Evolutionary conservation across 64 coral and sea anemone genomes (phyloP), one percentile per base, ranked within the genome.

Genomic region (Porites australiensis): DNA sequence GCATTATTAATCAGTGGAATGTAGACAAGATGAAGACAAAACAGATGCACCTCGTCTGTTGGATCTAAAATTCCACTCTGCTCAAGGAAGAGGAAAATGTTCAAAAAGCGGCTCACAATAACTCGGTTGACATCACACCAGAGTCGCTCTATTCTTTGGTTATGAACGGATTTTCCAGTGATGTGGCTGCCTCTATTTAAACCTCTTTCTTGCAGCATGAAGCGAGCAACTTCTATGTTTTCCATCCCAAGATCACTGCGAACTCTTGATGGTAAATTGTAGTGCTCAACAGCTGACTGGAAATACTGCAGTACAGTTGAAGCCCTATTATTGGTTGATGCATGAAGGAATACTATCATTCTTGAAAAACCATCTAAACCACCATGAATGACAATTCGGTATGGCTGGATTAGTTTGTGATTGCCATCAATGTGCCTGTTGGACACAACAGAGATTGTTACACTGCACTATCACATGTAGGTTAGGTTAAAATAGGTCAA

Each of bases 381-480:
- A 61, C 80, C 90, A 77, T 92, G 90, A 49, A 92, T 92, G 50
- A 86, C 90, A 75, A 85, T 49, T 51, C 71, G 58, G 67, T 92
- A 92, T 14, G 90, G 70, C 13, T 92, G 70, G 23, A 92, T 86
- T 67, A 86, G 48, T 64, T 92, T 92, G 61, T 92, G 82, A 44
- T 92, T 53, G 52, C 90, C 82, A 86, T 92, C 90, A 77, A 92
- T 91, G 68, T 87, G 79, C 83, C 83, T 87, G n/a, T n/a, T n/a
- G n/a, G n/a, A n/a, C n/a, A n/a, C n/a, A n/a, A n/a, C n/a, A n/a
- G n/a, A n/a, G n/a, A n/a, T n/a, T n/a, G n/a, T n/a, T n/a, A n/a
- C n/a, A n/a, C n/a, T n/a, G n/a, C n/a, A n/a, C n/a, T n/a, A n/a
- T n/a, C n/a, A n/a, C n/a, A n/a, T n/a, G n/a, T n/a, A n/a, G n/a